Evolutionary conservation across 2,888 invertebrate species (phyloP), one percentile per base, ranked within the genome.

Genomic region (Arge pagana): DNA sequence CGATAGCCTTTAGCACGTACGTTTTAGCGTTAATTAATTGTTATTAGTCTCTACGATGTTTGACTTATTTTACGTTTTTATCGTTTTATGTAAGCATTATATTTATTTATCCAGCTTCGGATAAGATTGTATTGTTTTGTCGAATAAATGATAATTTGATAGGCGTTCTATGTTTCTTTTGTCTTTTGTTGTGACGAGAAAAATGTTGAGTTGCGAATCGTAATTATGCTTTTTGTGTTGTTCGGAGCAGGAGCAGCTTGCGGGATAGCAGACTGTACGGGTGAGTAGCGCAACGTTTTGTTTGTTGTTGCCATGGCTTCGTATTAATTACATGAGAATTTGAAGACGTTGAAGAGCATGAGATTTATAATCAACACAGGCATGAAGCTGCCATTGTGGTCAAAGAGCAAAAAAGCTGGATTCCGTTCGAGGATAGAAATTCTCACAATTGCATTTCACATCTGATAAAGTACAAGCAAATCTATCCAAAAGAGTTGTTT

Each of bases 181-280:
- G 10, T 49, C 45, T 39, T 39, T 36, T 50, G 23, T 56, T 33
- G 40, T 37, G 48, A 2, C 7, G 13, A 16, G 23, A 35, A 36
- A 26, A 11, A 16, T 7, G 24, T 19, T 43, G 40, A n/a, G 28
- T 39, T 31, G 49, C 36, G 37, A 35, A 52, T 65, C 64, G 64
- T 69, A 71, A 70, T 62, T 65, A 61, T 64, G 63, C 61, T 70
- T 73, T 71, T 64, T 72, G 58, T 68, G 64, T 73, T 69, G 59
- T 65, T 65, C 54, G 62, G 77, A 77, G 71, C 82, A 91, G 90
- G 87, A 87, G 88, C 85, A 90, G 90, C 83, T 88, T 91, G 81
- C 89, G 89, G 80, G 92, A 92, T 82, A 90, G 89, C 85, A 88
- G 90, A 79, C 84, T 92, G 79, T 92, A 92, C 81, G 92, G 92